Base-by-base conservation (phyloP, 2,797 vertebrate species). In the Tokudaia muenninki region DNA sequence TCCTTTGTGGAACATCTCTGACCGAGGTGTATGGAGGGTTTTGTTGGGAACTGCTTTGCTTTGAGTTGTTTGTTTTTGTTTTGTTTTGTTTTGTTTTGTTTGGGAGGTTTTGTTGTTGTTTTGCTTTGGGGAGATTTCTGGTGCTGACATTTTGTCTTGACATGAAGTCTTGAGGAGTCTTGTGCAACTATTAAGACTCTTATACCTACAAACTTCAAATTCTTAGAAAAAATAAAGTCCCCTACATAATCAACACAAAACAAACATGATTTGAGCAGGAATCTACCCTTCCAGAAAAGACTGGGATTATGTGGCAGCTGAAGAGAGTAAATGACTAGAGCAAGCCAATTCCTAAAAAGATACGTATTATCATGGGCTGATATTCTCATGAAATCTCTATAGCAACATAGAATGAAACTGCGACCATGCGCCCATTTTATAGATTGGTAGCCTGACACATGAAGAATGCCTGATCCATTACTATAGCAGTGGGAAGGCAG, bases 1-100 rank as follows among this genome's bases (percentile, higher is more conserved):
- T 96, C 41, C 37, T 63, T 80, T 52, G 17, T 24, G 13, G 34
- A 29, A 11, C 22, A 78, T n/a, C 34, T 61, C 2, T 22, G 31
- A 7, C 6, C 16, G 1, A 8, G 10, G 3, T 44, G 13, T 14
- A 19, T 34, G 1, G 3, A 17, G 8, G 11, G 34, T 52, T 61
- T 94, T 88, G 17, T 34, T 77, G 29, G 44, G 11, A 7, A 12
- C 2, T 44, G 19, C 24, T 29, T 77, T 59, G 6, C 1, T 63
- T 59, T 72, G 52, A 14, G 63, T 81, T 70, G 50, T 31, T 47
- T 34, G 47, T 52, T 80, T 52, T 31, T 61, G 24, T 61, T 61
- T 65, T 65, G 63, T 80, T 52, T 31, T 61, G 24, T 61, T 61
- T 65, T 65, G 19, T 72, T 70, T 86, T 70, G 37, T 65, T 84